These are phyloP conservation scores for Chroicocephalus ridibundus DNA, from an alignment of 2,113 vertebrate species.

Conservation along the genomic window DNA sequence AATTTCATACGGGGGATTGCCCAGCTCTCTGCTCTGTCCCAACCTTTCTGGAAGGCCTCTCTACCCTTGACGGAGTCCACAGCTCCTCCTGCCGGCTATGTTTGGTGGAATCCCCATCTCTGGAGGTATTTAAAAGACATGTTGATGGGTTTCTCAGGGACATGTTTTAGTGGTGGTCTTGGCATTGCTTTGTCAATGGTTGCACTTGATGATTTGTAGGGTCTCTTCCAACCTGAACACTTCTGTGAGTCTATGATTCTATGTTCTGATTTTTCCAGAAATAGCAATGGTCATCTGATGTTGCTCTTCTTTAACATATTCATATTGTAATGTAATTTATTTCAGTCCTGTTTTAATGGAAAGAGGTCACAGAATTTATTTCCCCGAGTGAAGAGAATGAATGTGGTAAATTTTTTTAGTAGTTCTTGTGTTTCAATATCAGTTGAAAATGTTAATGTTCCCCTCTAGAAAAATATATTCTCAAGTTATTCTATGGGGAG, in stretches of 20 bases:
- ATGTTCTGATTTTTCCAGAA: neutral
- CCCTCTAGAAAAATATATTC: neutral
- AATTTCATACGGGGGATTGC: no score
- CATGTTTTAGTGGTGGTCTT: neutral
- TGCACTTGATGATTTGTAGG: neutral
- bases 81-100: no score
- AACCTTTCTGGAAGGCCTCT: no score
- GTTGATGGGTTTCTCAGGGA: neutral
- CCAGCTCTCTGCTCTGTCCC: no score
- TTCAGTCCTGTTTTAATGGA: neutral
- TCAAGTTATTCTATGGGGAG: neutral
- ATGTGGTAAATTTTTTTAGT: neutral
- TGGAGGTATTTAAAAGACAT: neutral
- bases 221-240: neutral
- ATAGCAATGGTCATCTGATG: neutral
- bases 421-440: neutral
- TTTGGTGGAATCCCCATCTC: neutral
- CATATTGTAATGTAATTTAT: neutral
- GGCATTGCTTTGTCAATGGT: neutral
- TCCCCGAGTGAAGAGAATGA: neutral
- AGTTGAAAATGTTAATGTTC: neutral
- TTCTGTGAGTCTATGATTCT: neutral
- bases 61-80: no score
- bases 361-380: neutral
- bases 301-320: neutral